Evolutionary conservation across 2,797 vertebrate genomes (phyloP).

Genomic region (Adrianichthys oophorus): DNA sequence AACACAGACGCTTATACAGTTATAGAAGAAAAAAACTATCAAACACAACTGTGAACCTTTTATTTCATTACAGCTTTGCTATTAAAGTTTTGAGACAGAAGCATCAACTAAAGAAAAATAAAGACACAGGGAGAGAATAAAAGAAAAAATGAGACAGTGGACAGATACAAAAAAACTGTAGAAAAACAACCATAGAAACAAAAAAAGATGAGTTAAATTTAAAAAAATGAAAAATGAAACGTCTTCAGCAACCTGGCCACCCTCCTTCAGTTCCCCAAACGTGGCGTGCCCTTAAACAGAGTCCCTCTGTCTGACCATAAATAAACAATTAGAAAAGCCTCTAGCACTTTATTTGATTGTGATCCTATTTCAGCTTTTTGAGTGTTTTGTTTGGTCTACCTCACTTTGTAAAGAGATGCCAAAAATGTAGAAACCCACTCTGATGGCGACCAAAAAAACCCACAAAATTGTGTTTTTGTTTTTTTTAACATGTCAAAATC

Average conservation of each 20-base stretch:
- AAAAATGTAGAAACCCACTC: too few relatives aligned
- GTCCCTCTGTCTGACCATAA: neutral
- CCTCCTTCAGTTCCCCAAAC: neutral
- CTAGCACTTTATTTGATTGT: neutral
- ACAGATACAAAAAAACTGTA: too few relatives aligned
- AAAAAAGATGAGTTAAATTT: neutral
- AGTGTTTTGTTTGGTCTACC: too few relatives aligned
- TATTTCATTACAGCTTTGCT: slow-evolving; percentile 37
- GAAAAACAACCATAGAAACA: neutral
- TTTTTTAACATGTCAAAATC: too few relatives aligned
- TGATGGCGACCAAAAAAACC: too few relatives aligned
- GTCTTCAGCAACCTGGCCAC: neutral
- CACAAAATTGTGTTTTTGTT: too few relatives aligned
- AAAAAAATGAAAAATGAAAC: neutral
- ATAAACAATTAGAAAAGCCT: neutral
- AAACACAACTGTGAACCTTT: slow-evolving; percentile 34
- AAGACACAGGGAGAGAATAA: neutral
- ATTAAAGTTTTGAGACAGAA: slow-evolving; percentile 28
- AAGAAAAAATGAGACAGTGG: neutral
- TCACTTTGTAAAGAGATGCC: too few relatives aligned
- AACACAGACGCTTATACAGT: slow-evolving; percentile 31
- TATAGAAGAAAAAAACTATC: neutral
- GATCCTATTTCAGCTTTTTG: neutral
- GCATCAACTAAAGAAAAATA: slow-evolving; percentile 3
- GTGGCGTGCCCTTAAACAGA: neutral